Evolutionary conservation across 1,140 invertebrate species (phyloP), one percentile per base, ranked within the genome.

Genomic region (Acromyrmex echinatior): DNA sequence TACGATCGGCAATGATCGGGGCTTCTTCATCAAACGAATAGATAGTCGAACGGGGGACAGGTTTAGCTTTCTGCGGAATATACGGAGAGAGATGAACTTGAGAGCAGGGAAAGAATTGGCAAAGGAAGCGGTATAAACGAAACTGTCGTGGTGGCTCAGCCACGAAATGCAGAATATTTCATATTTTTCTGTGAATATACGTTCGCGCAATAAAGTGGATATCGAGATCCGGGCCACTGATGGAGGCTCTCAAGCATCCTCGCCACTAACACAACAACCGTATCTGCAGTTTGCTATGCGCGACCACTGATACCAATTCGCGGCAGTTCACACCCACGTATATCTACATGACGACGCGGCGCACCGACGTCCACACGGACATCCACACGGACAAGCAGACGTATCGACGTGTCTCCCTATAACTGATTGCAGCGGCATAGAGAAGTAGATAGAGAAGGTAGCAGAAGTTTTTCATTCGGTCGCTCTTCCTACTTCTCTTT

Each of bases 401-500:
- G 78, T 86, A 91, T 90, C 90, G 89, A 88, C 82, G 89, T 86
- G 87, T 88, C 89, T 73, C 66, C 70, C 84, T 82, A 86, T 90
- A 91, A 91, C 89, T 86, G 90, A 91, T 91, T 91, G 90, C 90
- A 88, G 74, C 77, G 25, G 82, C 68, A 77, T 81, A 88, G 21
- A 21, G 21, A 21, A 21, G 76, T 74, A 58, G 88, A 49, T 70
- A 82, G 65, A 88, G 73, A 86, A 82, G 77, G 73, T 82, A 81
- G 66, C 71, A 78, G 77, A 86, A 91, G 80, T 87, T 86, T 86
- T 88, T 90, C 86, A 79, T 90, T 92, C 71, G 84, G 86, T 89
- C 63, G 77, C 84, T 58, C 77, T 88, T 65, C 66, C 58, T 60
- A 31, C 60, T 56, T 74, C 35, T 25, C n/a, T 73, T 35, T 66